Percentiles rank a stretch among this genome's conserved stretches.
These are phyloP conservation scores for Selenia dentaria DNA, from an alignment of 2,888 invertebrate species.

Conservation along the genomic window DNA sequence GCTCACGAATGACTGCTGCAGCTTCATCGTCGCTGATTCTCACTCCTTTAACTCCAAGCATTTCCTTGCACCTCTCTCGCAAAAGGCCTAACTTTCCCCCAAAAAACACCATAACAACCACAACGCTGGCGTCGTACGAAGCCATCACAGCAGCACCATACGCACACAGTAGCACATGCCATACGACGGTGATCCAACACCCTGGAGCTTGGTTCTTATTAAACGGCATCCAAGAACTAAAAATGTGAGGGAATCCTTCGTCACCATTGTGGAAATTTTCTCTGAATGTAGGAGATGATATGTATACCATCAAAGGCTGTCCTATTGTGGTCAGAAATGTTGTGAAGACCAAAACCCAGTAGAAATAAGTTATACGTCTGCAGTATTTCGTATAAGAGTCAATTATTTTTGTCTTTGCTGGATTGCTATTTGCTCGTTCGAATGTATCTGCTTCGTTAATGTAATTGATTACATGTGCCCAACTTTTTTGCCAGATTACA, in stretches of 20 bases:
- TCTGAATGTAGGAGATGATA: conserved; percentile 52
- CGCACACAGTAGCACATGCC: conserved; percentile 53
- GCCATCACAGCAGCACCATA: conserved; percentile 62
- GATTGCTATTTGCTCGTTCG: conserved; percentile 53
- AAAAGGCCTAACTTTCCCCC: conserved; percentile 67
- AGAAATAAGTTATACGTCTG: conserved; percentile 58
- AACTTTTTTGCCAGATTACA: conserved; percentile 59
- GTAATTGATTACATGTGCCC: conserved; percentile 62
- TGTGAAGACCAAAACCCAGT: conserved; percentile 63
- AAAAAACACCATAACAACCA: conserved; percentile 67
- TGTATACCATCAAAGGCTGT: conserved; percentile 55
- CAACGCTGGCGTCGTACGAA: conserved; percentile 58
- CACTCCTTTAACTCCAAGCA: conserved; percentile 43
- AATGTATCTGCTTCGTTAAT: conserved; percentile 61
- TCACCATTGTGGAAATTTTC: conserved; percentile 57
- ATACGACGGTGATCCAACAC: conserved; percentile 59
- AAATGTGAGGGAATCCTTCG: conserved; percentile 66
- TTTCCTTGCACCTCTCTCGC: conserved; percentile 59
- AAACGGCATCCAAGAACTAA: conserved; percentile 72
- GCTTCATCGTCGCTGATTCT: conserved; percentile 42
- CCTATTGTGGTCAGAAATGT: conserved; percentile 54
- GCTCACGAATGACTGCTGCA: conserved; percentile 41
- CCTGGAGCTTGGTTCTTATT: conserved; percentile 65
- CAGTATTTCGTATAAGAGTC: conserved; percentile 64
- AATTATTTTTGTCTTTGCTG: conserved; percentile 45